Evolutionary conservation across 2,888 invertebrate genomes (phyloP).

Genomic region (Lochmaea capreae): DNA sequence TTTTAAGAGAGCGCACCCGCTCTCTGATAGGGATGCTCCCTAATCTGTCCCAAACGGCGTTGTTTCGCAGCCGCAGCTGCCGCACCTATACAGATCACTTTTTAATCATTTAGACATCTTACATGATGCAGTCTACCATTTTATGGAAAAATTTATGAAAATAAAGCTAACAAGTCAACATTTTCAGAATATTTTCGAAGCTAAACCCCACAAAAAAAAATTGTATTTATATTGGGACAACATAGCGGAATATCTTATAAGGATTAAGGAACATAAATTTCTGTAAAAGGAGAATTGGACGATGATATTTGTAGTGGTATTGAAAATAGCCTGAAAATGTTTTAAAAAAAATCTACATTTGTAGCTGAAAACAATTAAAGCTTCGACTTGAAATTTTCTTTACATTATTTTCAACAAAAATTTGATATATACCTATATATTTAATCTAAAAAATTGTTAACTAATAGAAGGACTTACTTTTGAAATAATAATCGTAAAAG

Average conservation of each 20-base stretch:
- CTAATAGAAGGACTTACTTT: slow-evolving; percentile 36
- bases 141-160: slow-evolving; percentile 43
- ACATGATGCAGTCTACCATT: slow-evolving; percentile 52
- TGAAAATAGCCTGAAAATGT: slow-evolving; percentile 27
- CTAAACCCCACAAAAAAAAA: slow-evolving; percentile 15
- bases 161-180: slow-evolving; percentile 37
- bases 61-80: slow-evolving; percentile 83
- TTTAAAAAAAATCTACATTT: slow-evolving; percentile 52
- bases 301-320: not conserved
- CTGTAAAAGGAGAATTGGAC: not conserved
- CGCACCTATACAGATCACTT: slow-evolving; percentile 72
- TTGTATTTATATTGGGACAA: not conserved
- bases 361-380: slow-evolving; percentile 58
- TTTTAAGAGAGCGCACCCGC: slow-evolving; percentile 83
- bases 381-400: slow-evolving; percentile 42
- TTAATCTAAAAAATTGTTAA: slow-evolving; percentile 23
- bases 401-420: slow-evolving; percentile 42
- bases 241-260: no score
- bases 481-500: slow-evolving; percentile 58
- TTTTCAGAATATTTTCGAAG: slow-evolving; percentile 3
- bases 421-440: slow-evolving; percentile 41
- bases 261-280: no score
- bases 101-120: slow-evolving; percentile 36
- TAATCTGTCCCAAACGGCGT: slow-evolving; percentile 85
- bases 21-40: slow-evolving; percentile 99